Evolutionary conservation across 2,797 vertebrate genomes (phyloP).

Genomic region (Pseudochromis fuscus): DNA sequence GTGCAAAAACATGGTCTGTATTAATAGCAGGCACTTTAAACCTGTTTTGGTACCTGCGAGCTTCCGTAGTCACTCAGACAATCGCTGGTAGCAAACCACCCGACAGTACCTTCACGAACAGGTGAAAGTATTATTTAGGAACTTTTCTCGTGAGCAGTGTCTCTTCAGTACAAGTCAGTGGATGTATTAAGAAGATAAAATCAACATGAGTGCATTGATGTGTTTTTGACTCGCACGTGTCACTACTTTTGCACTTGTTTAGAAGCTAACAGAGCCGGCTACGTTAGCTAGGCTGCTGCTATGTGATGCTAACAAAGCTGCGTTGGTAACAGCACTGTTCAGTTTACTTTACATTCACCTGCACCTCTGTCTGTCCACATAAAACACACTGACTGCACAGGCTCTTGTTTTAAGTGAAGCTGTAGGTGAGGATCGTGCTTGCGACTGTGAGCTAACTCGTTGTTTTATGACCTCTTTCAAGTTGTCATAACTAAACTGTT

Average conservation of each 20-base stretch:
- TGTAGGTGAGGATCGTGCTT: background rate
- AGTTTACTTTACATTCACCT: background rate
- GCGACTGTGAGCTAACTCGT: constrained; percentile 19
- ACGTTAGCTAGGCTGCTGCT: constrained; percentile 66
- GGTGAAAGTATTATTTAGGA: constrained; percentile 71
- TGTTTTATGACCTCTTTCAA: constrained; percentile 4
- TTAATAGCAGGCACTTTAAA: too few species aligned
- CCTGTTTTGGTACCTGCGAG: constrained; percentile 53
- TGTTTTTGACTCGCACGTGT: constrained; percentile 9
- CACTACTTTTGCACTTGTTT: constrained; percentile 67
- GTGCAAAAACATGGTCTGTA: too few species aligned
- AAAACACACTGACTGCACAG: rapidly evolving
- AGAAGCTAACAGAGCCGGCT: constrained; percentile 60
- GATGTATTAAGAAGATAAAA: background rate
- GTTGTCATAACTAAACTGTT: constrained; percentile 20
- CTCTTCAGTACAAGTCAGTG: background rate
- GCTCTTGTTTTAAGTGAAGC: background rate
- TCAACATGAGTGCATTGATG: background rate
- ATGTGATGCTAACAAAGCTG: constrained; percentile 63
- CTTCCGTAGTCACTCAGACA: constrained; percentile 65
- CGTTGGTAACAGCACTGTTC: background rate
- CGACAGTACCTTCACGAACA: constrained; percentile 52
- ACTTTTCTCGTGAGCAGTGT: constrained; percentile 37
- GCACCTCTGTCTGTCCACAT: background rate
- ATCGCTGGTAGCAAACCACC: constrained; percentile 57